These are phyloP conservation scores for Acrobasis suavella DNA, from an alignment of 2,888 invertebrate species.

Conservation along the genomic window DNA sequence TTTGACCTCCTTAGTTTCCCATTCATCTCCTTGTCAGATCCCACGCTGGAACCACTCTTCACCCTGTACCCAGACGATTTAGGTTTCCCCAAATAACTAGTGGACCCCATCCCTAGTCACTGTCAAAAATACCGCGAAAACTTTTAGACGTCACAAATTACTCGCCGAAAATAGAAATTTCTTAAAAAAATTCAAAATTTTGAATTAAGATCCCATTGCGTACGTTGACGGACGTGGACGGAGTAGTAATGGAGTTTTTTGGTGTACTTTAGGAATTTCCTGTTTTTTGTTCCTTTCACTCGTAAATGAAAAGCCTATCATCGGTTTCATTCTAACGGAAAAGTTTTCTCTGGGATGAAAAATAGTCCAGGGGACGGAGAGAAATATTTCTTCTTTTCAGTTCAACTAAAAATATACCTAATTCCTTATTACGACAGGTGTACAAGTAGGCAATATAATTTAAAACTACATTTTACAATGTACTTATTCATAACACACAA, in stretches of 20 bases:
- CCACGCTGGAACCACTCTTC: constrained; percentile 72
- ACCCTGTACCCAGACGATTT: constrained; percentile 62
- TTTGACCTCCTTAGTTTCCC: constrained; percentile 69
- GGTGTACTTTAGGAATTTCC: constrained; percentile 58
- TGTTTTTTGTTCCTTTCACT: constrained; percentile 59
- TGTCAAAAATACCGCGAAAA: constrained; percentile 16
- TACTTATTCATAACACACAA: no score
- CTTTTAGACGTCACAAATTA: not conserved
- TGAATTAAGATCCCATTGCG: constrained; percentile 48
- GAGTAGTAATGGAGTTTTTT: constrained; percentile 60
- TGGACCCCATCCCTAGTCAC: constrained; percentile 66
- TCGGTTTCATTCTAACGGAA: constrained; percentile 53
- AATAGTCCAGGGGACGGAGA: constrained; percentile 41
- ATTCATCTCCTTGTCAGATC: constrained; percentile 75
- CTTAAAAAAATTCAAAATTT: constrained; percentile 27
- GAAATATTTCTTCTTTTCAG: not conserved
- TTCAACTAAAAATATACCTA: not conserved
- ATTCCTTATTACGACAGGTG: not conserved
- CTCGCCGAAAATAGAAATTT: not conserved
- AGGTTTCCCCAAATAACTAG: constrained; percentile 70
- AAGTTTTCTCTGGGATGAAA: constrained; percentile 61
- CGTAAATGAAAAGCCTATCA: constrained; percentile 40
- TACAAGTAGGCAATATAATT: no score
- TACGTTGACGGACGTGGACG: constrained; percentile 48
- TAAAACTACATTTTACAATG: no score